These are phyloP conservation scores for Dastarcus helophoroides DNA, from an alignment of 2,888 invertebrate genomes.

Conservation along the genomic window DNA sequence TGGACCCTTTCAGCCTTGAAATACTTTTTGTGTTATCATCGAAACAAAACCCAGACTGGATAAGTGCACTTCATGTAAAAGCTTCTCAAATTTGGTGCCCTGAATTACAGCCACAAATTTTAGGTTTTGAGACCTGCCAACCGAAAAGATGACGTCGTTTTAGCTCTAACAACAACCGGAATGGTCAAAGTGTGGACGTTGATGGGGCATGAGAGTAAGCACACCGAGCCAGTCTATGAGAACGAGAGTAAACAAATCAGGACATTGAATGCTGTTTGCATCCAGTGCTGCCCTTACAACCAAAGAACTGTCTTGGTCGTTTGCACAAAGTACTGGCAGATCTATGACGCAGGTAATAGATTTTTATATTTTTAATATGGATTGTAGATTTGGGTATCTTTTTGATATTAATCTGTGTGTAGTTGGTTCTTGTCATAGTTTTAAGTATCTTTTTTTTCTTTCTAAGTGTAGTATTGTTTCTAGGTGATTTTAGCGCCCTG, in stretches of 20 bases:
- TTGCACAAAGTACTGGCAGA: constrained; percentile 95
- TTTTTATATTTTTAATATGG: not conserved
- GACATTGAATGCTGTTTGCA: constrained; percentile 82
- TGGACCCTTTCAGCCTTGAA: constrained; percentile 93
- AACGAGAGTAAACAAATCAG: constrained; percentile 96
- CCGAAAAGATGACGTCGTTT: constrained; percentile 88
- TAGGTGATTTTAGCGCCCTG: constrained; percentile 90
- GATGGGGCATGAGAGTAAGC: constrained; percentile 76
- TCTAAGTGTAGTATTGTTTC: constrained; percentile 23
- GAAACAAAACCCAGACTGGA: constrained; percentile 96
- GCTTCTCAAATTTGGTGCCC: not conserved
- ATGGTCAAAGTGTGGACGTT: constrained; percentile 97
- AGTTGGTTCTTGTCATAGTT: too few relatives aligned
- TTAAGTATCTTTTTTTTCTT: too few relatives aligned
- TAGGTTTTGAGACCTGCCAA: constrained; percentile 58
- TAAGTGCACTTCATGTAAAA: constrained; percentile 81
- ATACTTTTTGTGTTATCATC: constrained; percentile 85
- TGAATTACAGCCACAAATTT: constrained; percentile 9
- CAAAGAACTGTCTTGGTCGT: constrained; percentile 95
- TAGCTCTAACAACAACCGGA: constrained; percentile 91
- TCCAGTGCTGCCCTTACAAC: constrained; percentile 91
- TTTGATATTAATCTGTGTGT: too few relatives aligned
- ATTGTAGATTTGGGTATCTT: too few relatives aligned
- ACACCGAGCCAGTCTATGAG: constrained; percentile 83
- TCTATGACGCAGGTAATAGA: constrained; percentile 62